Evolutionary conservation across 2,797 vertebrate genomes (phyloP), one percentile per base, ranked within the genome.

Genomic region (Carapus acus): DNA sequence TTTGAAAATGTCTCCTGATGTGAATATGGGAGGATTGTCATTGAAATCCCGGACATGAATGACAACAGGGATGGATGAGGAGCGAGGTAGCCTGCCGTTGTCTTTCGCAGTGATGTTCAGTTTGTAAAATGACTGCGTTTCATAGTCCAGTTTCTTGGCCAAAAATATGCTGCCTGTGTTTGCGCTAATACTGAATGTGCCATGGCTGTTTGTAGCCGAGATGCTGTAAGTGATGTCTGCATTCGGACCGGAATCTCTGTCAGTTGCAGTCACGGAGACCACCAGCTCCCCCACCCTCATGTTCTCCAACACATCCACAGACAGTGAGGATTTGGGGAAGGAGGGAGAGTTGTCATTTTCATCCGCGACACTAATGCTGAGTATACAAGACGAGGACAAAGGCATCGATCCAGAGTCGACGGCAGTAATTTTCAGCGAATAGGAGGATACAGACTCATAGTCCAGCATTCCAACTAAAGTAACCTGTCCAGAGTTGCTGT

Each of bases 151-250:
- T 61, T 89, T 94, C 73, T 93, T 95, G 4, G 94, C 88, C 34
- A 99, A 76, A 50, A 99, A 98, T 65, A 99, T 92, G 67, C 94
- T 97, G 49, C 95, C 96, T 0, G 96, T 98, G 84, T 94, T 97
- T 33, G 94, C 90, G 78, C 95, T 97, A 54, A 99, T 93, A 80
- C 93, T 96, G 48, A 99, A 99, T 0, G 93, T 97, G 21, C 94
- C 96, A 0, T 98, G 96, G 70, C 95, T 94, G 82, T 96, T 94
- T 2, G 91, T 92, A 36, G 93, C 93, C 0, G 91, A 91, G 45
- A 99, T 94, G 73, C 89, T 93, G 47, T 98, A 98, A 0, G 88
- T 93, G 36, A 98, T 89, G 36, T 98, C 96, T 11, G 96, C 93
- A 1, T 98, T 98, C 57, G 88, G 91, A 15, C 93, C 95, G 0